A percentile compares a stretch with the other conserved stretches of the same genome.
These are phyloP conservation scores for Drosophila merina DNA, from an alignment of 2,888 invertebrate species.

Conservation along the genomic window DNA sequence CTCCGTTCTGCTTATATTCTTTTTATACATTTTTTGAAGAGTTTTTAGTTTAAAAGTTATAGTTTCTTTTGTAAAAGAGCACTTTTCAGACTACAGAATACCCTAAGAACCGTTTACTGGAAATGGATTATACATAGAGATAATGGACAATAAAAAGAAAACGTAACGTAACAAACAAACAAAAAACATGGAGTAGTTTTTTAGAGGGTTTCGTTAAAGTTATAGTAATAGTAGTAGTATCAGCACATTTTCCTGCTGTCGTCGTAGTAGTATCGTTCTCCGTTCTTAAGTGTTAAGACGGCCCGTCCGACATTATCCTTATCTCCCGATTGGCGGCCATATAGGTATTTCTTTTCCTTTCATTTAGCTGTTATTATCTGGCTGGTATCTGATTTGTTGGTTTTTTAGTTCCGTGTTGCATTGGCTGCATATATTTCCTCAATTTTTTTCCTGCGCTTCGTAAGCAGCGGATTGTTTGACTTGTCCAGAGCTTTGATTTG, in stretches of 20 bases:
- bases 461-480: constrained; percentile 95
- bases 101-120: constrained; percentile 68
- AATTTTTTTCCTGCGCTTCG: constrained; percentile 89
- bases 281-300: constrained; percentile 21
- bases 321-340: constrained; percentile 18
- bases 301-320: constrained; percentile 11
- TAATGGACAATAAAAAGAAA: constrained; percentile 31
- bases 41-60: constrained; percentile 20
- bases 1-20: constrained; percentile 8
- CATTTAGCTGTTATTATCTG: neutral
- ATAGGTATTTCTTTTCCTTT: neutral
- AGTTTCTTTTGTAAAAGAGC: constrained; percentile 54
- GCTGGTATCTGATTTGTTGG: neutral
- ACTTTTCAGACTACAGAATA: constrained; percentile 61
- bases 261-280: constrained; percentile 22
- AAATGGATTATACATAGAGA: constrained; percentile 55
- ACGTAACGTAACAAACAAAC: constrained; percentile 28
- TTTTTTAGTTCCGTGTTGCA: constrained; percentile 45
- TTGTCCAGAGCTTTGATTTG: constrained; percentile 96
- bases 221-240: constrained; percentile 19
- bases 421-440: constrained; percentile 62
- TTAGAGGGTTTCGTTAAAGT: constrained; percentile 9
- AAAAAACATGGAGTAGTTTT: constrained; percentile 11
- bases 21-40: constrained; percentile 2
- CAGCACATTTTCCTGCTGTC: constrained; percentile 1